A percentile compares a stretch with the other conserved stretches of the same genome.
These are phyloP conservation scores for Caenorhabditis uteleia DNA, from an alignment of 2,888 invertebrate genomes.

Conservation along the genomic window DNA sequence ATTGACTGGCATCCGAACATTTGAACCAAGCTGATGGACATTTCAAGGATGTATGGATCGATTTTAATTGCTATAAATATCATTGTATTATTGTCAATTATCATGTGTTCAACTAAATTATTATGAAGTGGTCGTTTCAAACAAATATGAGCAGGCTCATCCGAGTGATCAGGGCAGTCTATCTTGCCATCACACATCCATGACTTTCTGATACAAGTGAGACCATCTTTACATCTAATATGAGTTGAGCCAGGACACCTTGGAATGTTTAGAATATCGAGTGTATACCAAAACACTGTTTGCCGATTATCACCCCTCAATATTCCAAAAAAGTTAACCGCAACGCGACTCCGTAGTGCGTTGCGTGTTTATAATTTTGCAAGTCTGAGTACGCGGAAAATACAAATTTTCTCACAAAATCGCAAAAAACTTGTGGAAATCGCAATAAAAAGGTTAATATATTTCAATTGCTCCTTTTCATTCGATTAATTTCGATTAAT, in stretches of 20 bases:
- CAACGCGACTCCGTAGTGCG: too few relatives aligned
- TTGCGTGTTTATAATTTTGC: too few relatives aligned
- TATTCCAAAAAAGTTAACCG: too few relatives aligned
- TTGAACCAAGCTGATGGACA: conserved; percentile 50
- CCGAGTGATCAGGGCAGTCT: conserved; percentile 51
- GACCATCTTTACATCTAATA: conserved; percentile 38
- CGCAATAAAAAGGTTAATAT: too few relatives aligned
- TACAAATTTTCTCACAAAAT: too few relatives aligned
- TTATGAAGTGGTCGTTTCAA: conserved; percentile 26
- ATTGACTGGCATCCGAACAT: conserved; percentile 42
- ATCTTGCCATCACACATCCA: conserved; percentile 54
- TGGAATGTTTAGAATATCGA: too few relatives aligned
- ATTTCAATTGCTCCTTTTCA: too few relatives aligned
- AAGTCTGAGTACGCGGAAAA: too few relatives aligned
- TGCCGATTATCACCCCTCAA: too few relatives aligned
- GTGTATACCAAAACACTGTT: too few relatives aligned
- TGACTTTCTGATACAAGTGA: conserved; percentile 46
- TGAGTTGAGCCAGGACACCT: conserved; percentile 36
- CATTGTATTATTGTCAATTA: neutral
- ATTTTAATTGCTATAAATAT: conserved; percentile 23
- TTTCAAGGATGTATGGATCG: conserved; percentile 14
- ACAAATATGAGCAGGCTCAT: conserved; percentile 45
- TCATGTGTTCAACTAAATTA: conserved; percentile 11
- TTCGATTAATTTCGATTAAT: too few relatives aligned
- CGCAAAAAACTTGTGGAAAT: too few relatives aligned